phyloP scores from a whole-genome alignment of 2,888 invertebrate genomes.

The Andrena bucephala region DNA sequence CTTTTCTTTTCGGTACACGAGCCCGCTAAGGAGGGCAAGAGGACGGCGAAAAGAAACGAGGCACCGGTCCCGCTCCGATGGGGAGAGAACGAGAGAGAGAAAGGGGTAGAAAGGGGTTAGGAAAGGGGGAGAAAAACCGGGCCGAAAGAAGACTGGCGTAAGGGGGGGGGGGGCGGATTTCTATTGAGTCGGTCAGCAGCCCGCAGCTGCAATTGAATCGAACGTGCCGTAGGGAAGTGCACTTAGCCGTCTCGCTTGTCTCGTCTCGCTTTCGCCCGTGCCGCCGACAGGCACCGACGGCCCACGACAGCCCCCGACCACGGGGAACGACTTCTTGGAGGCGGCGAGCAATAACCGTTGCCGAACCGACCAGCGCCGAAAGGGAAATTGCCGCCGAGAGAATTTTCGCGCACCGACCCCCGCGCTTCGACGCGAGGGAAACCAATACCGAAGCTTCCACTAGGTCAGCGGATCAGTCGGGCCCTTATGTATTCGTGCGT shows the following conservation, averaged over 20 bases:
- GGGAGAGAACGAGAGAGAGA: neutral
- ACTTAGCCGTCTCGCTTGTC: constrained; percentile 76
- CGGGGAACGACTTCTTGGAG: constrained; percentile 50
- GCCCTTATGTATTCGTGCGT: neutral
- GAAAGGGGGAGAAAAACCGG: constrained; percentile 18
- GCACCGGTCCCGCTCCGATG: constrained; percentile 18
- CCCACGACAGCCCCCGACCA: constrained; percentile 15
- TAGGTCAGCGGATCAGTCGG: constrained; percentile 60
- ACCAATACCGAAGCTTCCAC: constrained; percentile 62
- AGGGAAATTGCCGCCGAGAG: constrained; percentile 54
- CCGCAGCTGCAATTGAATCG: constrained; percentile 77
- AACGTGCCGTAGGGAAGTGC: constrained; percentile 75
- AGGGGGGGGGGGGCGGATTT: constrained; percentile 32
- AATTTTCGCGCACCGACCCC: constrained; percentile 62
- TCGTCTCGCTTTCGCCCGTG: constrained; percentile 64
- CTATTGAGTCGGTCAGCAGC: constrained; percentile 71
- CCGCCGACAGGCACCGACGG: constrained; percentile 23
- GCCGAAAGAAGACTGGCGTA: constrained; percentile 1
- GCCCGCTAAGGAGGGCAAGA: constrained; percentile 21
- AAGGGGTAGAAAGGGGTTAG: neutral
- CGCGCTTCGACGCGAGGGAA: constrained; percentile 47
- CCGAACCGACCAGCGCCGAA: constrained; percentile 43
- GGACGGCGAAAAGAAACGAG: constrained; percentile 18
- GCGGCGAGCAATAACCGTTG: constrained; percentile 57
- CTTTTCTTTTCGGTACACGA: constrained; percentile 41